Evolutionary conservation across 1,140 invertebrate species (phyloP), one percentile per base, ranked within the genome.

Genomic region (Neodiprion virginianus): DNA sequence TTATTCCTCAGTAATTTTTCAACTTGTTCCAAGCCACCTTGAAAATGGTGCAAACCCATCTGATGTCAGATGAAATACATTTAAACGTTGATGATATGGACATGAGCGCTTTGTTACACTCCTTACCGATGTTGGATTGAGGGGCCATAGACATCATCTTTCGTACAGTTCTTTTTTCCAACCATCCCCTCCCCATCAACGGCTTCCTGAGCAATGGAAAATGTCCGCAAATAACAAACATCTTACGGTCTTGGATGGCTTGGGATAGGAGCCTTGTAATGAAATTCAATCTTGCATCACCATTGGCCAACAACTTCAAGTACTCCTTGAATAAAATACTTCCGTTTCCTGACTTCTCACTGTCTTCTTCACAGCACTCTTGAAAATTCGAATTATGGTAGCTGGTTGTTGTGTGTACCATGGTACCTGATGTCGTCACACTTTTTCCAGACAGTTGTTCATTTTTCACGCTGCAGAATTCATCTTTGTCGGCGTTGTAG

Each of bases 61-160:
- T 3, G 28, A 40, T 40, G 1, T 40, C 5, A 40, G 5, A 5
- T 40, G 28, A 40, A 40, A 40, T 40, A 40, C 28, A 40, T 40
- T 40, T 40, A 40, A 40, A 40, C 28, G 28, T 5, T 40, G 5
- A 40, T 40, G 5, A 40, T 3, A 40, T 4, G 2, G 28, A 40
- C 28, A 40, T 5, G 28, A 40, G 2, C 28, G 83, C 83, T n/a
- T 92, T 82, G 75, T 88, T 87, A 71, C 89, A 88, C 82, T 1
- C 17, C 40, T 9, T 14, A 80, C 79, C 79, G 76, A 74, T 75
- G 17, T 69, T 75, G 11, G 61, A 67, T 10, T 80, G 67, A 17
- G 75, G 23, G 7, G 21, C 65, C 50, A 72, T 72, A 3, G 77
- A 70, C 7, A 80, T 69, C 72, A 80, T 78, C 50, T 67, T 80